Evolutionary conservation across 2,113 vertebrate species (phyloP), one percentile per base, ranked within the genome.

Genomic region (Oxygymnocypris stewartii): DNA sequence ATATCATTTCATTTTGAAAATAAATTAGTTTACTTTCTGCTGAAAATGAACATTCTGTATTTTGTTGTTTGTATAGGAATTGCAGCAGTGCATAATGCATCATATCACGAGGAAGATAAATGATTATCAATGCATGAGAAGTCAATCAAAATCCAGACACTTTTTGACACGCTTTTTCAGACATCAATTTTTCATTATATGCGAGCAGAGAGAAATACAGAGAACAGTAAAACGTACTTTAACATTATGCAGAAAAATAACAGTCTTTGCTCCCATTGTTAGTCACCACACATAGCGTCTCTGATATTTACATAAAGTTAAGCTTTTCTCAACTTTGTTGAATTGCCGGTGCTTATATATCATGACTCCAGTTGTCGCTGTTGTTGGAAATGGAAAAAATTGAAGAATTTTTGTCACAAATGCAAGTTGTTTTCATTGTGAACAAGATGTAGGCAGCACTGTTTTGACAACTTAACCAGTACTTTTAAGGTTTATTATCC

Each of bases 101-200:
- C 18, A 63, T 13, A 40, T n/a, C 12, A 59, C 12, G 6, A 40
- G 35, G 16, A 80, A 25, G 2, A 61, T 63, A 59, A 80, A 23
- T 61, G 35, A 61, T 80, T 80, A 80, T 23, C 6, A 80, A 14
- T 61, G 78, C 78, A 42, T 80, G 35, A 61, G 40, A 40, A 57
- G 78, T 80, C 78, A 59, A 61, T 80, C 78, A 80, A 40, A 80
- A 23, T 80, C n/a, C 76, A 54, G 44, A 77, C 25, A 25, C 40
- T 14, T 35, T 77, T 51, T 47, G 71, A 74, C 10, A 74, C 20
- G 40, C 13, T 77, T 71, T 77, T 77, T 2, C 75, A 77, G 44
- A 16, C 75, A 49, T 47, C 0, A 9, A 4, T 44, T 73, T 75
- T 9, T 28, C 1, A 31, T 77, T 49, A 12, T 20, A 23, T 44